Percentiles rank a stretch among this genome's conserved stretches.
Evolutionary conservation across 2,797 vertebrate genomes (phyloP).

Genomic region (Alauda arvensis): DNA sequence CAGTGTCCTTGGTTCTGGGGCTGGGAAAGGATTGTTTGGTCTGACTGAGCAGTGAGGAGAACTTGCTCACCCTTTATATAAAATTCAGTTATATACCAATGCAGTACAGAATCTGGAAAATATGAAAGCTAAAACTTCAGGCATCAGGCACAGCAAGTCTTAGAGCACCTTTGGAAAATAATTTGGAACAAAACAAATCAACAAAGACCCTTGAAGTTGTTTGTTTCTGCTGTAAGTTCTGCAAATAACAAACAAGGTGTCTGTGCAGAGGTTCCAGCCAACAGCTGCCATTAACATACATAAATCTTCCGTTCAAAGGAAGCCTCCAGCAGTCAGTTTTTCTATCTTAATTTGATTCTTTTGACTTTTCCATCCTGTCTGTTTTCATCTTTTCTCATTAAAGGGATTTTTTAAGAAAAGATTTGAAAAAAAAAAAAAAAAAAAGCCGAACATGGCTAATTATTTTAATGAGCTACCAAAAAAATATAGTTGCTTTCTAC

Average conservation of each 20-base stretch:
- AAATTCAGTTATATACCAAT: not conserved
- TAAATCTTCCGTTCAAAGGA: conserved; percentile 43
- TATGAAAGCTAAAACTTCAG: not conserved
- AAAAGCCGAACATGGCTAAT: conserved; percentile 47
- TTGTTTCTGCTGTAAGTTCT: not conserved
- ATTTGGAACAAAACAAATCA: not conserved
- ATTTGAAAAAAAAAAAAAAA: not conserved
- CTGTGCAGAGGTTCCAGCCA: conserved; percentile 32
- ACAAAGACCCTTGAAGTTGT: not conserved
- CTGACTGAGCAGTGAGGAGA: not conserved
- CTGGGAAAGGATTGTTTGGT: not conserved
- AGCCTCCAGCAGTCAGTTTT: conserved; percentile 47
- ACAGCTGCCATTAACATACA: conserved; percentile 34
- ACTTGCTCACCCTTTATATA: not conserved
- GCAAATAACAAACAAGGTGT: conserved; percentile 42
- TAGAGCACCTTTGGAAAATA: not conserved
- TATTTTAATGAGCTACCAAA: conserved; percentile 59
- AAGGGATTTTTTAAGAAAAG: conserved; percentile 38
- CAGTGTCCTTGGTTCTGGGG: not conserved
- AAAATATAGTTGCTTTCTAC: conserved; percentile 21
- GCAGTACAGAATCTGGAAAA: not conserved
- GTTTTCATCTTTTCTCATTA: conserved; percentile 60
- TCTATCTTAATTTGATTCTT: conserved; percentile 57
- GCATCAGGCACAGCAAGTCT: not conserved
- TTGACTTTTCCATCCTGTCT: conserved; percentile 44